Base-by-base conservation (phyloP, 2,888 invertebrate genomes). In the Cantharis rufa region DNA sequence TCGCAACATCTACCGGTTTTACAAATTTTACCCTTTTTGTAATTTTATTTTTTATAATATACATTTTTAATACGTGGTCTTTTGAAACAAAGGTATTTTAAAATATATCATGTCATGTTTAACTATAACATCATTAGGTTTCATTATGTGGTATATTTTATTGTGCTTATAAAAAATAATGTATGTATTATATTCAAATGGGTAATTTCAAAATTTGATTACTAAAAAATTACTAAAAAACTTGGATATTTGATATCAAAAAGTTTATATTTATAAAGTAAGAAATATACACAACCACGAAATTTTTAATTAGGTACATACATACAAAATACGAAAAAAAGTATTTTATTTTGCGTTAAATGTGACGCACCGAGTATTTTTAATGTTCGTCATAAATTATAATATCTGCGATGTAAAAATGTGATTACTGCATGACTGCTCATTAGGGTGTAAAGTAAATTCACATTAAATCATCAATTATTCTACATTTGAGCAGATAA, bases 401-500 rank as follows among this genome's bases (percentile, higher is more conserved):
- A 48, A 48, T 48, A 48, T 48, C 48, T n/a, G 48, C n/a, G 48
- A 48, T 48, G 48, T 48, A 48, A 48, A 48, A 48, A 48, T 48
- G 48, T 48, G 48, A 48, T 48, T 48, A 48, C 48, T 48, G 7
- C 48, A 48, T n/a, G 48, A 48, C 48, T 48, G 48, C 48, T 48
- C 48, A 48, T 48, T 48, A 48, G 48, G 48, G 48, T 48, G 48
- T 48, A 48, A 48, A 48, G 48, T 48, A 48, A 48, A 48, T 48
- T 48, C 48, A 66, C 69, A 68, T 71, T 77, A 73, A 74, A 77
- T 77, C 77, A 77, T 72, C 21, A 63, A 74, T 72, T 74, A 70
- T 71, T 61, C 76, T 78, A 80, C 76, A 80, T 80, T 76, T 75
- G 66, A 62, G 61, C 71, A 61, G 74, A 76, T 77, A 77, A 78